Conservation (phyloP, 2,888 invertebrate species). For the Pilophorus perplexus region DNA sequence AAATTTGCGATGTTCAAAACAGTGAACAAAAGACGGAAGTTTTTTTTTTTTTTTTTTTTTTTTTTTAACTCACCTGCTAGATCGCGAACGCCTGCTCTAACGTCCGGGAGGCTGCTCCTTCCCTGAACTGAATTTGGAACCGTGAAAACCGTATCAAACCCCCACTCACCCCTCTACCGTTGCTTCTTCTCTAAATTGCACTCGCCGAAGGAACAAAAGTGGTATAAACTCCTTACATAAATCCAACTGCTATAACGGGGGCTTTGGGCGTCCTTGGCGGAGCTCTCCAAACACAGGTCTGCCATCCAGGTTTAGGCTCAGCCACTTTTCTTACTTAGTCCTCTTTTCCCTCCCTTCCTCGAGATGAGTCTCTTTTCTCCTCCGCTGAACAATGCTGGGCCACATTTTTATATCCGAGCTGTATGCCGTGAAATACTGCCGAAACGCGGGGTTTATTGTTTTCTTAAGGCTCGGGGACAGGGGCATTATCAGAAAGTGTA, state of each 20-base stretch:
- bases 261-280: slow-evolving; percentile 9
- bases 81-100: too few relatives aligned
- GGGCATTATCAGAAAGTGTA: too few relatives aligned
- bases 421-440: slow-evolving; percentile 14
- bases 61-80: too few relatives aligned
- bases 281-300: not conserved
- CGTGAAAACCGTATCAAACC: too few relatives aligned
- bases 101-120: too few relatives aligned
- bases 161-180: too few relatives aligned
- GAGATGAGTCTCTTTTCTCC: slow-evolving; percentile 10
- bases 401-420: not conserved
- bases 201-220: slow-evolving; percentile 20
- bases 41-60: too few relatives aligned
- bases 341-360: too few relatives aligned
- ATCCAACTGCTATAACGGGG: slow-evolving; percentile 31
- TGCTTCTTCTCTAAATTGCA: slow-evolving; percentile 21
- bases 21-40: too few relatives aligned
- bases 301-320: slow-evolving; percentile 6
- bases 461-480: slow-evolving; percentile 18
- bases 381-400: slow-evolving; percentile 10
- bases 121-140: too few relatives aligned
- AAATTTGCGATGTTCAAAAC: too few relatives aligned
- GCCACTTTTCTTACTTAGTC: slow-evolving; percentile 28
- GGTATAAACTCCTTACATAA: slow-evolving; percentile 36
- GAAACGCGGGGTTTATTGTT: slow-evolving; percentile 32